Conservation (phyloP, 2,113 vertebrate genomes). For the Microtus pennsylvanicus region DNA sequence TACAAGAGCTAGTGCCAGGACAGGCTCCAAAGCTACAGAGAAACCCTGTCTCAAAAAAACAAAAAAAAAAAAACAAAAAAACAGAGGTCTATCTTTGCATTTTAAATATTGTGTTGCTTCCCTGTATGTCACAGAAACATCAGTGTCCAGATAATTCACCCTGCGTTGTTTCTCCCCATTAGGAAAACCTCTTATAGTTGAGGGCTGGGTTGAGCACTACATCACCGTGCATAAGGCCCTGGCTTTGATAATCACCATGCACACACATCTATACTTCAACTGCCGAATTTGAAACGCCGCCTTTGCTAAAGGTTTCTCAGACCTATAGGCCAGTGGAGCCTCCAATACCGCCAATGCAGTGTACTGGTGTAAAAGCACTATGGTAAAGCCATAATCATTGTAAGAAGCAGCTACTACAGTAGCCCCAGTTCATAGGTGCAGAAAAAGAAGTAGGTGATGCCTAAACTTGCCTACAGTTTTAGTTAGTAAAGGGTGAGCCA, state of each 20-base stretch:
- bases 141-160: not conserved
- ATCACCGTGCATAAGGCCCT: not conserved
- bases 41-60: no score
- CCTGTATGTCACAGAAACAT: slow-evolving; percentile 1
- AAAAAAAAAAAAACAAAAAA: no score
- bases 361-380: not conserved
- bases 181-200: not conserved
- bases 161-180: not conserved
- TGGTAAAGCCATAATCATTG: slow-evolving; percentile 39
- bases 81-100: slow-evolving; percentile 22
- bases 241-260: not conserved
- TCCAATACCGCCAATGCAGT: not conserved
- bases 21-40: no score
- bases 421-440: not conserved
- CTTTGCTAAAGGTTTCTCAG: slow-evolving; percentile 40
- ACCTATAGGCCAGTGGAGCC: not conserved
- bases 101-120: not conserved
- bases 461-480: slow-evolving; percentile 5
- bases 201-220: not conserved
- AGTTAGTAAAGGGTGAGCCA: not conserved
- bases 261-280: slow-evolving; percentile 32
- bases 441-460: slow-evolving; percentile 31
- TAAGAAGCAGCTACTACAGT: not conserved
- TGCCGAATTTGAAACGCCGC: slow-evolving; percentile 40
- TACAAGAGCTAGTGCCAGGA: no score